These are phyloP conservation scores for Centruroides sculpturatus DNA, from an alignment of 1,140 invertebrate genomes.

Conservation along the genomic window DNA sequence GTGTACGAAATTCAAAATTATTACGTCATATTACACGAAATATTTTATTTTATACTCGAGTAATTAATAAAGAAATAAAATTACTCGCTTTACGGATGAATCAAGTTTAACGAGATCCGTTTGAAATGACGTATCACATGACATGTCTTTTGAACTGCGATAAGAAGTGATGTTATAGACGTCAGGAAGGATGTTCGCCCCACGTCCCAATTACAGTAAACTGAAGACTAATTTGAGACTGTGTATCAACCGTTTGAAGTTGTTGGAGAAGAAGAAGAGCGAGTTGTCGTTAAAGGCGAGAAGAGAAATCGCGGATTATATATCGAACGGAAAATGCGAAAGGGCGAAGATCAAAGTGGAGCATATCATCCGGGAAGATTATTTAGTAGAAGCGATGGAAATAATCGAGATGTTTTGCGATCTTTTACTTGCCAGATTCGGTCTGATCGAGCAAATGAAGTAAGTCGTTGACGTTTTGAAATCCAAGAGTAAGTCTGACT, in stretches of 20 bases:
- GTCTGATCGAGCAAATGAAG: slow-evolving; percentile 94
- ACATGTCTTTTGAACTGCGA: too few species aligned
- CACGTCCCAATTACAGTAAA: slow-evolving; percentile 79
- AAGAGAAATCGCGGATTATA: slow-evolving; percentile 95
- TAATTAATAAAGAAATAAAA: too few species aligned
- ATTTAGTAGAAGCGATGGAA: slow-evolving; percentile 98
- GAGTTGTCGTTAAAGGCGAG: slow-evolving; percentile 89
- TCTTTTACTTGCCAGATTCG: slow-evolving; percentile 89
- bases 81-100: too few species aligned
- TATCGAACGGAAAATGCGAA: slow-evolving; percentile 77
- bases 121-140: too few species aligned
- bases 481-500: too few species aligned
- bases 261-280: slow-evolving; percentile 96
- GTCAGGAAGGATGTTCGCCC: slow-evolving; percentile 55
- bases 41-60: too few species aligned
- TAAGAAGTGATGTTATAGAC: too few species aligned
- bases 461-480: slow-evolving; percentile 27
- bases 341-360: slow-evolving; percentile 90
- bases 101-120: too few species aligned
- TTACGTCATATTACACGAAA: too few species aligned
- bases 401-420: slow-evolving; percentile 99
- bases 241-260: slow-evolving; percentile 80
- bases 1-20: too few species aligned
- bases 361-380: slow-evolving; percentile 97
- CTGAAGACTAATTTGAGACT: slow-evolving; percentile 90